Evolutionary conservation across 1,140 invertebrate species (phyloP), one percentile per base, ranked within the genome.

Genomic region (Bombus impatiens): DNA sequence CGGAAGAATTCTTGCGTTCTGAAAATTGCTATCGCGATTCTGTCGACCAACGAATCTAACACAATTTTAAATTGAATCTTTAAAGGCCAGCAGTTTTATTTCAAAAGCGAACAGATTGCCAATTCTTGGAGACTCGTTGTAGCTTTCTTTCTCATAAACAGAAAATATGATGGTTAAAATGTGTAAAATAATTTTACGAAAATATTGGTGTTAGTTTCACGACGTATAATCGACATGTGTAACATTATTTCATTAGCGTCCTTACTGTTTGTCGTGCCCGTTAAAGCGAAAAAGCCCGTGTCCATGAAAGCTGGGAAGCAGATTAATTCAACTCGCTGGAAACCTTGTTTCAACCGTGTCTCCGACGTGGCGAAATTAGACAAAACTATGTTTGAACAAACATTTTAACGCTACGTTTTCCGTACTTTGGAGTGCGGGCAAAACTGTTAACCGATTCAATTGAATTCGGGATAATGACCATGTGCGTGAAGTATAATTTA

Each of bases 371-470:
- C 78, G 78, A 70, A 80, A 80, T 80, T 80, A 80, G 78, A 80
- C 78, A 80, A 80, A 80, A 80, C 78, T 80, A 53, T 80, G 78
- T 80, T 70, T 32, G n/a, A 37, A 47, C 78, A 80, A 80, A 80
- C 78, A 80, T 80, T 80, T 80, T 53, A 68, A 53, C 78, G 78
- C 42, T 12, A 78, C 62, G 59, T n/a, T 67, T 13, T 25, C 37
- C 32, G 42, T 53, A 70, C 78, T 68, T 79, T 22, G 37, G n/a
- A 10, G 22, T 10, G 32, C 18, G 44, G 44, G 22, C 12, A 53
- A 44, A 78, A 68, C 42, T 37, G 78, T 79, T 79, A 79, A 79
- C 5, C 78, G 65, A 70, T 80, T 80, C 78, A 80, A 80, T 80
- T 80, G 78, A 70, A 80, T 47, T 70, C 78, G 25, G 28, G 78